These are phyloP conservation scores for Clarias laeviceps DNA, from an alignment of 2,797 vertebrate species.

Conservation along the genomic window DNA sequence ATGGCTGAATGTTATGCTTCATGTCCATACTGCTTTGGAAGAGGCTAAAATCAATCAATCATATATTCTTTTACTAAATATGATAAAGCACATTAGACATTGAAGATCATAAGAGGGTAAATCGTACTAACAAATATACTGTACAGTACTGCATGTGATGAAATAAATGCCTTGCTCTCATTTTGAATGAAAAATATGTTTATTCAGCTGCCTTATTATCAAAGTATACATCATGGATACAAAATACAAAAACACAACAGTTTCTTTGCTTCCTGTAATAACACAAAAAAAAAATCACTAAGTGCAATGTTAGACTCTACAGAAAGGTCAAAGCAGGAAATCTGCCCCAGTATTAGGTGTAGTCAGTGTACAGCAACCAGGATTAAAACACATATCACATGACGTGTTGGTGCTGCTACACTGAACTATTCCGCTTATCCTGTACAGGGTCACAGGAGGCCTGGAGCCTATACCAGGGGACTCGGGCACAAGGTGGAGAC, in stretches of 20 bases:
- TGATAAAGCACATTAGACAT: neutral
- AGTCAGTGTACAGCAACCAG: neutral
- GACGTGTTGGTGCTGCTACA: neutral
- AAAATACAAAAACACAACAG: conserved; percentile 34
- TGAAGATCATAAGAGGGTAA: neutral
- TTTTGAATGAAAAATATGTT: conserved; percentile 26
- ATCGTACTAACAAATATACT: neutral
- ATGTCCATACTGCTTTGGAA: neutral
- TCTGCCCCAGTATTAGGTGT: neutral
- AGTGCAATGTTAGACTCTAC: conserved; percentile 20
- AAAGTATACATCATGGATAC: conserved; percentile 33
- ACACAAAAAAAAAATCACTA: neutral
- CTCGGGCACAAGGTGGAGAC: no score
- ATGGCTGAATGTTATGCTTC: neutral
- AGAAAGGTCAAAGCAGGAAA: conserved; percentile 1
- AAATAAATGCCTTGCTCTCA: neutral
- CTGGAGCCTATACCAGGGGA: no score
- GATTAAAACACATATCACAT: neutral
- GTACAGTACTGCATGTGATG: neutral
- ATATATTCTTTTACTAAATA: neutral
- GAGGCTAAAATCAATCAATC: neutral
- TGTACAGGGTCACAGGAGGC: no score
- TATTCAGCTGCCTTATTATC: conserved; percentile 55
- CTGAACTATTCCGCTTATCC: neutral
- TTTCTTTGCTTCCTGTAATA: neutral